Conservation (phyloP, 2,797 vertebrate genomes). For the Enteromius argenteus region DNA sequence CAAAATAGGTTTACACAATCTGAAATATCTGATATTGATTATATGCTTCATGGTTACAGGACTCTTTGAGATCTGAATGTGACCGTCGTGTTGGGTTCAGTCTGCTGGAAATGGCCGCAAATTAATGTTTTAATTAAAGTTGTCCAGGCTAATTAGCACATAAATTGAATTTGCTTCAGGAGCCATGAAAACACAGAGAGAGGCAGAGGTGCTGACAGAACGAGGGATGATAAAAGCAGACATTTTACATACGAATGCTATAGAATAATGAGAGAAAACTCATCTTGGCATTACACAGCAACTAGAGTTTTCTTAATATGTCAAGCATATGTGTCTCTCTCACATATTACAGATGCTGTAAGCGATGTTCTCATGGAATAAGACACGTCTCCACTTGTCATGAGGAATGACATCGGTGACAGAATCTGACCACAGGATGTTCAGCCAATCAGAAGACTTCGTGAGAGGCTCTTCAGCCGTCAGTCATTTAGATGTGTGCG, state of each 20-base stretch:
- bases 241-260: not conserved
- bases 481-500: not conserved
- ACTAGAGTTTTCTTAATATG: not conserved
- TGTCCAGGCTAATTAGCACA: conserved; percentile 67
- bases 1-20: not conserved
- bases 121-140: conserved; percentile 71
- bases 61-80: not conserved
- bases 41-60: not conserved
- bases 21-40: not conserved
- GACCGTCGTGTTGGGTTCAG: not conserved
- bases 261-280: not conserved
- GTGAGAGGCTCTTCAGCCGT: not conserved
- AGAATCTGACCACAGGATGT: not conserved
- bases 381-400: not conserved
- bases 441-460: not conserved
- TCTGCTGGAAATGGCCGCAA: conserved; percentile 39
- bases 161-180: conserved; percentile 62
- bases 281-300: not conserved
- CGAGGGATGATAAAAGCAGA: not conserved
- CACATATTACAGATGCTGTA: not conserved
- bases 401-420: not conserved
- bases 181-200: conserved; percentile 45
- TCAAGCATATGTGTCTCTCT: not conserved
- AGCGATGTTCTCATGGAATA: not conserved
- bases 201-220: conserved; percentile 3